These are phyloP conservation scores for Synanthedon andrenaeformis DNA, from an alignment of 2,888 invertebrate species.

Conservation along the genomic window DNA sequence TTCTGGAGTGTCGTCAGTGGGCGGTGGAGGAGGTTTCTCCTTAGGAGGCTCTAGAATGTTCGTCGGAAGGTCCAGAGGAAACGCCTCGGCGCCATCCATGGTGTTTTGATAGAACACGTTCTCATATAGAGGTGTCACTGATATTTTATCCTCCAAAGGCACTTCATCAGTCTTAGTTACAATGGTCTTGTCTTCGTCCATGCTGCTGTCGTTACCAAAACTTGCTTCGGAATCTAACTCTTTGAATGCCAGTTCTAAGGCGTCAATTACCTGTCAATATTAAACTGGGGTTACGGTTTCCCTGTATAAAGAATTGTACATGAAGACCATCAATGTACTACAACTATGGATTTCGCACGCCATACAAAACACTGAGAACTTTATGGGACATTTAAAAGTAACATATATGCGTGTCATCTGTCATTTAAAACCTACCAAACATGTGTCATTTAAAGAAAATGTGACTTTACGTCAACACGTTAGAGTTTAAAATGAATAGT, in stretches of 20 bases:
- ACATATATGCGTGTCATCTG: too few relatives aligned
- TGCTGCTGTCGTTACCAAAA: slow-evolving; percentile 25
- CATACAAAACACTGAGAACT: too few relatives aligned
- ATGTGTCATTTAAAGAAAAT: too few relatives aligned
- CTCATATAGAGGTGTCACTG: slow-evolving; percentile 69
- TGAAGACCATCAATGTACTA: background rate
- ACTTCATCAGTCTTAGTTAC: slow-evolving; percentile 11
- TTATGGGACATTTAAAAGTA: too few relatives aligned
- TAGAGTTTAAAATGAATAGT: too few relatives aligned
- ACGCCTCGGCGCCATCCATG: slow-evolving; percentile 37
- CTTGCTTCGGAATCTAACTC: slow-evolving; percentile 70
- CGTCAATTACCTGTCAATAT: slow-evolving; percentile 70
- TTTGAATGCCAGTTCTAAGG: slow-evolving; percentile 73
- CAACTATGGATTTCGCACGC: background rate
- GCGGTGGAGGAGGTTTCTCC: slow-evolving; percentile 88
- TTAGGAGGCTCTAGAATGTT: slow-evolving; percentile 80
- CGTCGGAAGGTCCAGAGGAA: slow-evolving; percentile 70
- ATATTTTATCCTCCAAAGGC: slow-evolving; percentile 16
- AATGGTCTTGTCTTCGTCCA: slow-evolving; percentile 43
- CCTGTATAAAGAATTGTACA: background rate
- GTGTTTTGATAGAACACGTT: slow-evolving; percentile 67
- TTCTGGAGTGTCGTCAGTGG: slow-evolving; percentile 63
- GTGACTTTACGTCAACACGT: too few relatives aligned
- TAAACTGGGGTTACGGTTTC: slow-evolving; percentile 4
- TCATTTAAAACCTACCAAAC: too few relatives aligned